Percentiles rank a stretch among this genome's conserved stretches.
Conservation (phyloP, 2,888 invertebrate species). For the Pachymerium ferrugineum region DNA sequence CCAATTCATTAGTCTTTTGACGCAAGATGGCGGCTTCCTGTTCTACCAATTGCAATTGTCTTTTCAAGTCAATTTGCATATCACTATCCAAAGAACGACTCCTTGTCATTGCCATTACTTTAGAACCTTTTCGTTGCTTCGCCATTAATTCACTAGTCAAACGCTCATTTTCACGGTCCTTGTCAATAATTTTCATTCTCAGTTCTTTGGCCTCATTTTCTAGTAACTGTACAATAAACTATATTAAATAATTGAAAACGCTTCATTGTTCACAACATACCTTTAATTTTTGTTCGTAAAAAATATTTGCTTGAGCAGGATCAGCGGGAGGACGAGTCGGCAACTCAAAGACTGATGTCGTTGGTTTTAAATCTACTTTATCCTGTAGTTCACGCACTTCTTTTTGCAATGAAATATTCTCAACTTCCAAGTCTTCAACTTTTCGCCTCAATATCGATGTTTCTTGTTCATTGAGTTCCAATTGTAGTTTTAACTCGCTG, state of each 20-base stretch:
- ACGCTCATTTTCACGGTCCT: slow-evolving; percentile 68
- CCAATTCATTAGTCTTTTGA: slow-evolving; percentile 55
- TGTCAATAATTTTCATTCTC: slow-evolving; percentile 67
- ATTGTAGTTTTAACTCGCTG: slow-evolving; percentile 72
- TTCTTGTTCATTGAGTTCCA: slow-evolving; percentile 88
- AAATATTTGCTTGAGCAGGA: slow-evolving; percentile 28
- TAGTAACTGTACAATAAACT: slow-evolving; percentile 47
- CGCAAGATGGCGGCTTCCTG: slow-evolving; percentile 67
- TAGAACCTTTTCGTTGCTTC: slow-evolving; percentile 41
- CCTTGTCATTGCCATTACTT: slow-evolving; percentile 41
- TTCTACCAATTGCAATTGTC: slow-evolving; percentile 69
- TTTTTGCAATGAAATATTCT: slow-evolving; percentile 65
- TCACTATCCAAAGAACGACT: slow-evolving; percentile 48
- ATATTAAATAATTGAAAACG: neutral
- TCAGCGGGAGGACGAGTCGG: slow-evolving; percentile 35
- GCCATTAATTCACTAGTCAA: slow-evolving; percentile 67
- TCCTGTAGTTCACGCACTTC: slow-evolving; percentile 68
- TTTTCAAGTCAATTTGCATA: slow-evolving; percentile 57
- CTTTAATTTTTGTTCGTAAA: slow-evolving; percentile 30
- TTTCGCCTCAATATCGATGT: slow-evolving; percentile 73
- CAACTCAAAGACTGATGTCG: slow-evolving; percentile 32
- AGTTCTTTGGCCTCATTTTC: slow-evolving; percentile 66
- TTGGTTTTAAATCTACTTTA: slow-evolving; percentile 54
- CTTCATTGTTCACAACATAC: neutral
- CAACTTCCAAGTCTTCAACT: slow-evolving; percentile 74